Percentiles rank a stretch among this genome's conserved stretches.
Conservation (phyloP, 2,113 vertebrate species). For the Marmota flaviventris region DNA sequence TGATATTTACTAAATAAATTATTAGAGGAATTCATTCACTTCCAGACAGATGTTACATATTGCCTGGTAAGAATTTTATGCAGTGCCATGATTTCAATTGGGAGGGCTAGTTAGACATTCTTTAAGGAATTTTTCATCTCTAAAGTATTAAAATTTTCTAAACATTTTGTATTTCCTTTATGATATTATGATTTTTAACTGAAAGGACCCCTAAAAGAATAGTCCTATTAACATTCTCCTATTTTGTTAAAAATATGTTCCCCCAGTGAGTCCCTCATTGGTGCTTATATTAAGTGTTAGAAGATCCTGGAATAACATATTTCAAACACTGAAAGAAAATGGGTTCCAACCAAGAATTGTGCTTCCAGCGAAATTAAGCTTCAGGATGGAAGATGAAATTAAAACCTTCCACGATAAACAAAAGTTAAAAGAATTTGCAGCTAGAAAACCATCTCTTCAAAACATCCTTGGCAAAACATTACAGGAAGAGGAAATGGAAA, state of each 20-base stretch:
- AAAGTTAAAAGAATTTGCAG: too few species aligned
- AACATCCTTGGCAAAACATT: too few species aligned
- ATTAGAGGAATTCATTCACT: neutral
- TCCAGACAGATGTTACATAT: neutral
- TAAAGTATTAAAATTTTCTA: neutral
- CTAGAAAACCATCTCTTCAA: too few species aligned
- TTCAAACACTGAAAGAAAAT: too few species aligned
- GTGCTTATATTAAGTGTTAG: neutral
- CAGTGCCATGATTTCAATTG: neutral
- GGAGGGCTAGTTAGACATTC: neutral
- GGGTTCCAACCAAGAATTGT: too few species aligned
- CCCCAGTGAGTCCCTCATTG: too few species aligned
- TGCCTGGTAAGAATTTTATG: neutral
- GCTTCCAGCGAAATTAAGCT: too few species aligned
- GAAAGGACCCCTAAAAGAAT: neutral
- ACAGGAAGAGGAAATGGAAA: too few species aligned
- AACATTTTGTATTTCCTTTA: neutral
- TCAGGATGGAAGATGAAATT: too few species aligned
- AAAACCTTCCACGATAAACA: too few species aligned
- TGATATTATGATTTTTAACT: neutral
- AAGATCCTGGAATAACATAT: too few species aligned
- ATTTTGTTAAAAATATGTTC: neutral
- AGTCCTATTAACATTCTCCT: neutral
- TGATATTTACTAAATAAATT: neutral
- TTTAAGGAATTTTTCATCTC: constrained; percentile 1